Conservation (phyloP, 1,140 invertebrate species). For the Grapholita molesta region DNA sequence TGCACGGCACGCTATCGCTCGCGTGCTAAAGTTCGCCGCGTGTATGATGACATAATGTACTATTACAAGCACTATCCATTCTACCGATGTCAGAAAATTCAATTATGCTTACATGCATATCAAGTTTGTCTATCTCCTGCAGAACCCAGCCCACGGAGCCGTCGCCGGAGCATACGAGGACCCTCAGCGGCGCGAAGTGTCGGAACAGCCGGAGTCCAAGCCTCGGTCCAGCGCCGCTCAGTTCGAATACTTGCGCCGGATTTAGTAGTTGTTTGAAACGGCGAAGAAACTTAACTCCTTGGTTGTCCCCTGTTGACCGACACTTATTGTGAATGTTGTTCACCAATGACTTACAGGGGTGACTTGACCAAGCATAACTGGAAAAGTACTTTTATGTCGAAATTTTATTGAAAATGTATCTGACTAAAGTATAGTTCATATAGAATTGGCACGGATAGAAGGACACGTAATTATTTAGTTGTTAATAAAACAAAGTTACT, state of each 20-base stretch:
- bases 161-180: slow-evolving; percentile 95
- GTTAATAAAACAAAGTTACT: too few relatives aligned
- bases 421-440: too few relatives aligned
- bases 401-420: too few relatives aligned
- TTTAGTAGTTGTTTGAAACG: slow-evolving; percentile 97
- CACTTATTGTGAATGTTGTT: too few relatives aligned
- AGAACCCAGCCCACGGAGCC: slow-evolving; percentile 97
- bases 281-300: slow-evolving; percentile 97
- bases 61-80: not conserved
- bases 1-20: too few relatives aligned
- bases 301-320: slow-evolving; percentile 90
- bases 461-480: too few relatives aligned
- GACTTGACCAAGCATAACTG: too few relatives aligned
- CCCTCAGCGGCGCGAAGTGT: slow-evolving; percentile 94
- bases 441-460: too few relatives aligned
- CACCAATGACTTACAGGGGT: too few relatives aligned
- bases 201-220: slow-evolving; percentile 92
- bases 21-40: too few relatives aligned
- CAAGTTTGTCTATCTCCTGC: slow-evolving; percentile 93
- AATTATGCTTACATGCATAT: slow-evolving; percentile 90
- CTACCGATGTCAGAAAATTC: not conserved
- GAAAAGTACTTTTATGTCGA: too few relatives aligned
- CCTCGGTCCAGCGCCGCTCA: slow-evolving; percentile 91
- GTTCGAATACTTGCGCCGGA: slow-evolving; percentile 98
- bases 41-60: too few relatives aligned